Evolutionary conservation across 37 sponge, comb jelly and placozoan genomes (phyloP).

Genomic region (Petrosia ficiformis): DNA sequence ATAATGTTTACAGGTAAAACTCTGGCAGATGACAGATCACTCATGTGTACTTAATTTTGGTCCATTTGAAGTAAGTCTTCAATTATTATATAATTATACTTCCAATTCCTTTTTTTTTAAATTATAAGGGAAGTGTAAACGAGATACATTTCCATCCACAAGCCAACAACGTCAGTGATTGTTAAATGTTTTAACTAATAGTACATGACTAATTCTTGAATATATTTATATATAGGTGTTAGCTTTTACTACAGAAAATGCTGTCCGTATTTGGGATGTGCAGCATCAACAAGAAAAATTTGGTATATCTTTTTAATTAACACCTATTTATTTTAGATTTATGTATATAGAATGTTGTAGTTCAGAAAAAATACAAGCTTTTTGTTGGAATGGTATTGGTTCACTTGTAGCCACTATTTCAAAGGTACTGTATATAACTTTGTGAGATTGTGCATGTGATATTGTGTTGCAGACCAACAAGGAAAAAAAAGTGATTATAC

Average conservation of each 20-base stretch:
- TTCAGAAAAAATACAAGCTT: constrained; percentile 48
- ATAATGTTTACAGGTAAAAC: constrained; percentile 44
- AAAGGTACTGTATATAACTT: constrained; percentile 68
- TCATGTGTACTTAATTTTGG: background rate
- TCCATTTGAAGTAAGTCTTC: background rate
- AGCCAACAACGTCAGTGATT: too few species aligned
- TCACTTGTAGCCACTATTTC: constrained; percentile 54
- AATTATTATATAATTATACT: too few species aligned
- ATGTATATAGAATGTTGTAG: constrained; percentile 40
- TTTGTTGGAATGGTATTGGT: constrained; percentile 79
- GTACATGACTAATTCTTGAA: too few species aligned
- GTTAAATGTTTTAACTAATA: too few species aligned
- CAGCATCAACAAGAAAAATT: constrained; percentile 19
- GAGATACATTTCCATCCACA: too few species aligned
- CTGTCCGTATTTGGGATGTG: constrained; percentile 68
- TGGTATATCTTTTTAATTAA: constrained; percentile 23
- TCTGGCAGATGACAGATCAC: constrained; percentile 77
- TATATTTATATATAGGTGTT: too few species aligned
- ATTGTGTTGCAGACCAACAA: constrained; percentile 7
- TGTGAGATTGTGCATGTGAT: constrained; percentile 16
- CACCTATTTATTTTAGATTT: background rate
- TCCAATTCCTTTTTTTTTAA: too few species aligned
- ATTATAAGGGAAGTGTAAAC: too few species aligned
- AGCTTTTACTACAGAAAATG: constrained; percentile 19
- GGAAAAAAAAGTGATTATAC: constrained; percentile 60